A percentile compares a stretch with the other conserved stretches of the same genome.
Evolutionary conservation across 2,113 vertebrate species (phyloP).

Genomic region (Centrocercus urophasianus): DNA sequence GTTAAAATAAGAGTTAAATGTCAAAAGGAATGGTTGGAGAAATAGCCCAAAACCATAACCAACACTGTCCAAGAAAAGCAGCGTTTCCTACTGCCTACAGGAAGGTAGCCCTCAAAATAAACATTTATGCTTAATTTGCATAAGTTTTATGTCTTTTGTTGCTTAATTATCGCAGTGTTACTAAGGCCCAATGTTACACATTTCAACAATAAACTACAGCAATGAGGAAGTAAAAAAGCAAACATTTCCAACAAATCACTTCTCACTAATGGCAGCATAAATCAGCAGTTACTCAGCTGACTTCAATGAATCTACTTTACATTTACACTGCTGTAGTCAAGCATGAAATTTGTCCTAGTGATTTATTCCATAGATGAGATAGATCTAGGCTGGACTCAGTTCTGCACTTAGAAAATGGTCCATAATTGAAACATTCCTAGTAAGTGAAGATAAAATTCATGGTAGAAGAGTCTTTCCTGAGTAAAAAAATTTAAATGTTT

Average conservation of each 20-base stretch:
- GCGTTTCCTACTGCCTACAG: neutral
- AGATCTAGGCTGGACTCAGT: neutral
- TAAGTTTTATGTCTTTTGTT: neutral
- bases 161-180: neutral
- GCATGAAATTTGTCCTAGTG: constrained; percentile 8
- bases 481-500: neutral
- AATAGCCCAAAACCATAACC: neutral
- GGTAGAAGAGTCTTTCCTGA: neutral
- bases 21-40: neutral
- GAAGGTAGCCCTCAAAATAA: neutral
- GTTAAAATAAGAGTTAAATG: neutral
- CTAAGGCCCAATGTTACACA: neutral
- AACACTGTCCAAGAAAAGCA: neutral
- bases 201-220: neutral
- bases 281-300: constrained; percentile 15
- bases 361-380: constrained; percentile 20
- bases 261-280: constrained; percentile 51
- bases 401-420: neutral
- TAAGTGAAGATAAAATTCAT: neutral
- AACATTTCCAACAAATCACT: constrained; percentile 33
- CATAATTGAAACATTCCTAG: neutral
- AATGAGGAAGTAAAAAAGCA: neutral
- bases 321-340: constrained; percentile 33
- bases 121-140: neutral
- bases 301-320: constrained; percentile 37